These are phyloP conservation scores for Gallinago paraguaiae DNA, from an alignment of 2,113 vertebrate species.

Conservation along the genomic window DNA sequence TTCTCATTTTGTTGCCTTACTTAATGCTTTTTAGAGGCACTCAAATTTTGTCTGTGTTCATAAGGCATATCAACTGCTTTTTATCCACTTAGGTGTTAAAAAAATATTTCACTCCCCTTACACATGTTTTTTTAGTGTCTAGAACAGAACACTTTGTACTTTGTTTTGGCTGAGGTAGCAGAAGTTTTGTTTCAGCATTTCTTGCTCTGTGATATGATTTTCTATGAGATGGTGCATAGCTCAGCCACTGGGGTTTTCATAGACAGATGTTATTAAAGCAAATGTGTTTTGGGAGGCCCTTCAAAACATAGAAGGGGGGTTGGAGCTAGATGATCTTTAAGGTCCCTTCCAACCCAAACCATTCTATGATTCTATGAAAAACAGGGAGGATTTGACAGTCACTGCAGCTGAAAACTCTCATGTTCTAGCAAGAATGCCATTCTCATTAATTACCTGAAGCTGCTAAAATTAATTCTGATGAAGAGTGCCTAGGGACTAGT, in stretches of 20 bases:
- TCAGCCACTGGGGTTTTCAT: background rate
- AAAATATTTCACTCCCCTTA: background rate
- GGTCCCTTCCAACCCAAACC: too few species aligned
- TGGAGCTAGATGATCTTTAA: too few species aligned
- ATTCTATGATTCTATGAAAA: too few species aligned
- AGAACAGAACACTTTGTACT: background rate
- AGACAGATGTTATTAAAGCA: background rate
- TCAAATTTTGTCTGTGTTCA: background rate
- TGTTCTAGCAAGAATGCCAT: background rate
- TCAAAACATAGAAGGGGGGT: background rate
- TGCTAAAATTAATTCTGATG: background rate
- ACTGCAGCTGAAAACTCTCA: background rate
- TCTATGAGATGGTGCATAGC: background rate
- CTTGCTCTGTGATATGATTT: background rate
- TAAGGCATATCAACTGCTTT: background rate
- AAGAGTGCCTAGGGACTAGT: background rate
- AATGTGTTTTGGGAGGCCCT: background rate
- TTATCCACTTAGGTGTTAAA: background rate
- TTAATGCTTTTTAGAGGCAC: background rate
- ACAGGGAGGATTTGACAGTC: background rate
- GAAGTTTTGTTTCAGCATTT: background rate
- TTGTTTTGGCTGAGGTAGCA: background rate
- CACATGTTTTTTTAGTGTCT: rapidly evolving
- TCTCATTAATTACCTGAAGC: background rate
- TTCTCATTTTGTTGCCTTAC: background rate